phyloP scores from a whole-genome alignment of 2,797 vertebrate genomes.

The Dallia pectoralis region DNA sequence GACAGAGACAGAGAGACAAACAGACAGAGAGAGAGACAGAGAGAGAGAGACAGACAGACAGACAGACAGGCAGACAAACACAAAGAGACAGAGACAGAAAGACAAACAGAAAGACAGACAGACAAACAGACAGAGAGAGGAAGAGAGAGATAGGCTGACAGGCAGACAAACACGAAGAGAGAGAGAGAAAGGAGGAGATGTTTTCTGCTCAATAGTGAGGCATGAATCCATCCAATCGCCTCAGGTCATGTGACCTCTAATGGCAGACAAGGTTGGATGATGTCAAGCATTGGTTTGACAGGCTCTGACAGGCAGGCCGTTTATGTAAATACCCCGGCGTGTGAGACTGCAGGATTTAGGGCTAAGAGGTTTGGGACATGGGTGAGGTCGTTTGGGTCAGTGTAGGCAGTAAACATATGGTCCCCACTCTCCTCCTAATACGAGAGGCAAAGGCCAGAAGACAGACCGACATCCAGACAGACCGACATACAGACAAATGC shows the following conservation, averaged over 20 bases:
- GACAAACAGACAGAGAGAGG: not conserved
- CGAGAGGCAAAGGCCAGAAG: constrained; percentile 38
- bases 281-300: constrained; percentile 75
- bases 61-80: too few species aligned
- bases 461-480: constrained; percentile 48
- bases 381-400: not conserved
- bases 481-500: not conserved
- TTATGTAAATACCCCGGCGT: constrained; percentile 69
- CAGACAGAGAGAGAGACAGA: not conserved
- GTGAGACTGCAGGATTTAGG: constrained; percentile 10
- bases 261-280: constrained; percentile 66
- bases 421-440: constrained; percentile 53
- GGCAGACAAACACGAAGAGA: too few species aligned
- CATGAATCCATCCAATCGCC: constrained; percentile 22
- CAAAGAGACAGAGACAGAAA: too few species aligned
- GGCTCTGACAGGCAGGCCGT: constrained; percentile 67
- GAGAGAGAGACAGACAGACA: not conserved
- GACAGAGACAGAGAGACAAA: constrained; percentile 3
- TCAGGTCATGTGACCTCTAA: constrained; percentile 68
- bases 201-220: not conserved
- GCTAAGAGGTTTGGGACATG: constrained; percentile 27
- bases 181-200: not conserved
- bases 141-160: not conserved
- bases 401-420: constrained; percentile 20
- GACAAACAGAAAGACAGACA: too few species aligned